Base-by-base conservation (phyloP, 2,797 vertebrate genomes). In the Propithecus perrieri region DNA sequence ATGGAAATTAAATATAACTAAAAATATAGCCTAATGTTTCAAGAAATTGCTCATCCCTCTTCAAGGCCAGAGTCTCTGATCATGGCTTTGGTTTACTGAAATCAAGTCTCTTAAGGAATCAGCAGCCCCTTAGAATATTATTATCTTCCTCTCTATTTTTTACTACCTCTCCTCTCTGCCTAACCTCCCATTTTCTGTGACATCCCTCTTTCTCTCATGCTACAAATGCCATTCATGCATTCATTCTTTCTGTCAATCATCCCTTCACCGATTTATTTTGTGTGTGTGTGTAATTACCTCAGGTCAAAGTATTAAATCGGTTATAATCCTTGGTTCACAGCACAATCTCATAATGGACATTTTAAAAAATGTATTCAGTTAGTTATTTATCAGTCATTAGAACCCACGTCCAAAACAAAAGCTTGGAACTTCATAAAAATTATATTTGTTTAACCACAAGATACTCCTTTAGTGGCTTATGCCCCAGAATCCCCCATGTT, bases 141-240 rank as follows among this genome's bases (percentile, higher is more conserved):
- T 75, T 92, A 41, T 59, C 57, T 87, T 33, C 10, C 24, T 22
- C 50, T 95, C 14, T 14, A 24, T 12, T 67, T 95, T 72, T 86
- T 80, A 79, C 61, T 35, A 65, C 14, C 38, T 33, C 20, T 14
- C 2, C 30, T 83, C 14, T 43, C 14, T 57, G 53, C 12, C 4
- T 50, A 61, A 83, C 13, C 46, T 28, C 5, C 8, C 35, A 48
- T 26, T 46, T 92, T 84, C 15, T 46, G 0, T 71, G 46, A 63
- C 7, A 78, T 50, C 22, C 15, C 18, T 71, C n/a, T 46, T 13
- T 59, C 22, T 28, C 3, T 24, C 28, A 43, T 43, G 30, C 20
- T 43, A 13, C 12, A n/a, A 41, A 78, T 2, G 41, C 30, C 7
- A 14, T 80, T 86, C 24, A 26, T 38, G 4, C 4, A 81, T 50